phyloP scores from a whole-genome alignment of 2,113 vertebrate genomes.

The Spermophilus dauricus region DNA sequence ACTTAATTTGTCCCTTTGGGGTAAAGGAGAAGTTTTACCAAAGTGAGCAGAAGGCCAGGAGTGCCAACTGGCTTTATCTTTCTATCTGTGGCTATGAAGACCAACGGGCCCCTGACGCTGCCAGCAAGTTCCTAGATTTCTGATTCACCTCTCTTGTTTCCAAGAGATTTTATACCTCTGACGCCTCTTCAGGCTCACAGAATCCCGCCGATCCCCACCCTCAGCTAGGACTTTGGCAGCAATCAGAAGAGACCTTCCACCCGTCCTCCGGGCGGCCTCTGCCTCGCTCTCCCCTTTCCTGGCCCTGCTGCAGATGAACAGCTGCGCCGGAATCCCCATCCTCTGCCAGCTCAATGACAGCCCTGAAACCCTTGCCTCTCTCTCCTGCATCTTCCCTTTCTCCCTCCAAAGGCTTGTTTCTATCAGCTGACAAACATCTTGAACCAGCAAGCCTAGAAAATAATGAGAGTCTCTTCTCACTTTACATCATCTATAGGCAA shows the following conservation, averaged over 20 bases:
- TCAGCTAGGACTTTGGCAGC: background rate
- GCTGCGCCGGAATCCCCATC: no score
- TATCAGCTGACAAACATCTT: background rate
- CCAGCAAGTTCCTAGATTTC: background rate
- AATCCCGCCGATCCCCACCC: no score
- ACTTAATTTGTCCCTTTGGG: background rate
- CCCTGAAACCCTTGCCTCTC: background rate
- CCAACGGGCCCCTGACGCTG: background rate
- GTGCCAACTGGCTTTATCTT: background rate
- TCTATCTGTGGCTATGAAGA: background rate
- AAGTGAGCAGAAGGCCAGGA: background rate
- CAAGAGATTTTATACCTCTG: background rate
- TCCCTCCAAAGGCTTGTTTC: background rate
- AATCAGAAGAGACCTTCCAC: background rate
- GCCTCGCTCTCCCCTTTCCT: background rate
- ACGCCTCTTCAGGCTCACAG: background rate
- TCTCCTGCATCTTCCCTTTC: background rate
- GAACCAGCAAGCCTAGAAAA: background rate
- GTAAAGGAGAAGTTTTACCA: background rate
- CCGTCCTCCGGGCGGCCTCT: background rate
- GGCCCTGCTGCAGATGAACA: background rate
- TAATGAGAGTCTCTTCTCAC: background rate
- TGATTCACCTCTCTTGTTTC: background rate
- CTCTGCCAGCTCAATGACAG: background rate
- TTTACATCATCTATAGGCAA: background rate